Evolutionary conservation across 2,113 vertebrate species (phyloP).

Genomic region (Amazona guildingii): DNA sequence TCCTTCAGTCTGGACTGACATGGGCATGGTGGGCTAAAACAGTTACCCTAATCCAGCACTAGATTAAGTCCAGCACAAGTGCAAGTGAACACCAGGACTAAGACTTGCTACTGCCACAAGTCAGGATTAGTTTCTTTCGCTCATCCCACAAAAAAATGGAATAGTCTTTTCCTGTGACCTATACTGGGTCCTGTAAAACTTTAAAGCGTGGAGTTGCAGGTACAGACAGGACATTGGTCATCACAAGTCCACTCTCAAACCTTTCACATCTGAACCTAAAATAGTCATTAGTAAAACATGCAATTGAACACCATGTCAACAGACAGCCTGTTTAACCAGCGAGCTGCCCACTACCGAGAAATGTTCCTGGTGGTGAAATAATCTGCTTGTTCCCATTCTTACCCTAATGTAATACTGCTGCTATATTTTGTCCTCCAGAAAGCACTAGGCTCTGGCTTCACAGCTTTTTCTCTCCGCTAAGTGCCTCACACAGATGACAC

Average conservation of each 20-base stretch:
- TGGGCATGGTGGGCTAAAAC: neutral
- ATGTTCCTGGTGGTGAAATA: neutral
- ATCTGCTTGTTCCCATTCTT: neutral
- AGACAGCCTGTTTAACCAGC: neutral
- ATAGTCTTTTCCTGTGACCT: neutral
- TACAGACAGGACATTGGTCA: neutral
- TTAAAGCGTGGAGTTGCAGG: neutral
- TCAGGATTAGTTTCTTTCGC: neutral
- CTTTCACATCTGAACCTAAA: neutral
- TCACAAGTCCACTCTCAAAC: neutral
- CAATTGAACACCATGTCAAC: neutral
- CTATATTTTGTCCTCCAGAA: slow-evolving; percentile 36
- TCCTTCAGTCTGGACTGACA: neutral
- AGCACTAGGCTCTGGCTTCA: neutral
- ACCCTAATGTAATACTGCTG: neutral
- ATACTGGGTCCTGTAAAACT: neutral
- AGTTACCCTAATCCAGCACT: neutral
- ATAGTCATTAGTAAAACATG: neutral
- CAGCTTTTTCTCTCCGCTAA: slow-evolving; percentile 33
- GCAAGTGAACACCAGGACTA: neutral
- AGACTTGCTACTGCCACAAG: neutral
- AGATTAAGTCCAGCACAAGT: neutral
- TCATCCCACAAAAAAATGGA: neutral
- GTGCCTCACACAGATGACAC: slow-evolving; percentile 40
- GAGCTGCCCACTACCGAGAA: neutral